Conservation (phyloP, 2,888 invertebrate genomes). For the Amaurobius ferox region DNA sequence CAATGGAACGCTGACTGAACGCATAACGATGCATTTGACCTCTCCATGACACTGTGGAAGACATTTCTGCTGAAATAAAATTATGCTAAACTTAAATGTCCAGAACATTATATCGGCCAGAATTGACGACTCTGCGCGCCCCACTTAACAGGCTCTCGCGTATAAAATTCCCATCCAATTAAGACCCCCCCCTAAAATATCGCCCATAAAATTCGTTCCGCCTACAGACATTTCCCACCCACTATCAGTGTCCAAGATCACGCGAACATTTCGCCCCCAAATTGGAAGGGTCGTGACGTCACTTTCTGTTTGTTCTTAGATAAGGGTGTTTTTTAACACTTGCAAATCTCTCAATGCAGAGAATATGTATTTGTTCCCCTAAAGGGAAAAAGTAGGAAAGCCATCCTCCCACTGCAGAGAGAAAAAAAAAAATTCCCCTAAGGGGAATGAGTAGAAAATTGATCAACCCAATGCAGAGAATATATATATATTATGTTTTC, state of each 20-base stretch:
- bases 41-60: not conserved
- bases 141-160: not conserved
- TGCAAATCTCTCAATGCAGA: too few species aligned
- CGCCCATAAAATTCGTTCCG: not conserved
- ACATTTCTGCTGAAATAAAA: not conserved
- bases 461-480: too few species aligned
- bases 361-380: too few species aligned
- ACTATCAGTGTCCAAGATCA: not conserved
- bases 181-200: not conserved
- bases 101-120: too few species aligned
- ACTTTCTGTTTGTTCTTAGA: not conserved
- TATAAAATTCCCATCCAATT: slow-evolving; percentile 11
- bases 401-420: too few species aligned
- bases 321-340: too few species aligned
- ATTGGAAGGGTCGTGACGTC: too few species aligned
- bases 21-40: not conserved
- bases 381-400: too few species aligned
- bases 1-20: not conserved
- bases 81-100: not conserved
- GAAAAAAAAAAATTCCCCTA: too few species aligned
- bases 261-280: not conserved
- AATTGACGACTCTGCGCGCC: slow-evolving; percentile 7
- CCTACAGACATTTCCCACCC: not conserved
- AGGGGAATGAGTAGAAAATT: too few species aligned
- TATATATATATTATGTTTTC: too few species aligned